These are phyloP conservation scores for Cylindroiulus punctatus DNA, from an alignment of 2,888 invertebrate genomes.

Conservation along the genomic window DNA sequence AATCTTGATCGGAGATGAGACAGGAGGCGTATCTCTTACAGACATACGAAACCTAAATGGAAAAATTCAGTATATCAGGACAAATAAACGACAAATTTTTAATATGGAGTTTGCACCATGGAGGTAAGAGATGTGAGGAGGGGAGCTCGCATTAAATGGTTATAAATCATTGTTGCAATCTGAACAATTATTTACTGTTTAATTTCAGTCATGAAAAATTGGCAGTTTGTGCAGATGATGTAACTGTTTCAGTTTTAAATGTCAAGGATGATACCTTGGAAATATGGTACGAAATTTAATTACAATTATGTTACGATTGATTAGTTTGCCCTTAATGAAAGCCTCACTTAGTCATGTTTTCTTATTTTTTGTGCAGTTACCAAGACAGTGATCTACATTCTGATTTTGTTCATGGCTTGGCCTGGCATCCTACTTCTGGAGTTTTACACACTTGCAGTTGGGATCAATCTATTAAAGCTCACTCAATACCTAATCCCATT, in stretches of 20 bases:
- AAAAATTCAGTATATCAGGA: slow-evolving; percentile 57
- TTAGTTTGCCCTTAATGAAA: neutral
- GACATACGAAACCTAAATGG: slow-evolving; percentile 68
- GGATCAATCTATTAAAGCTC: slow-evolving; percentile 65
- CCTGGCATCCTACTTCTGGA: slow-evolving; percentile 68
- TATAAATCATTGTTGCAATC: neutral
- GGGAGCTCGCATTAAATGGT: neutral
- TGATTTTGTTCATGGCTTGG: slow-evolving; percentile 71
- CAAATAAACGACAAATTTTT: slow-evolving; percentile 62
- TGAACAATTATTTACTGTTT: neutral
- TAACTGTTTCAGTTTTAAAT: slow-evolving; percentile 62
- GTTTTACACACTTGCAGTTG: slow-evolving; percentile 72
- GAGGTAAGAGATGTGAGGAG: slow-evolving; percentile 60
- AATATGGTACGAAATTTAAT: slow-evolving; percentile 57
- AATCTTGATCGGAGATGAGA: slow-evolving; percentile 68
- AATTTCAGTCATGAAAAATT: slow-evolving; percentile 62
- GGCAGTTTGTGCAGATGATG: slow-evolving; percentile 64
- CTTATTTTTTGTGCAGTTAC: slow-evolving; percentile 64
- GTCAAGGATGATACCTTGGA: slow-evolving; percentile 59
- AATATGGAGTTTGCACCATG: slow-evolving; percentile 62
- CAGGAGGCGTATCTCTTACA: slow-evolving; percentile 69
- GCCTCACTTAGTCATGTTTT: neutral
- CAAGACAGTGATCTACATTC: slow-evolving; percentile 67
- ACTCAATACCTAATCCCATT: neutral
- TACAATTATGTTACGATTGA: neutral